phyloP scores from a whole-genome alignment of 2,888 invertebrate species.

The Tinea trinotella region DNA sequence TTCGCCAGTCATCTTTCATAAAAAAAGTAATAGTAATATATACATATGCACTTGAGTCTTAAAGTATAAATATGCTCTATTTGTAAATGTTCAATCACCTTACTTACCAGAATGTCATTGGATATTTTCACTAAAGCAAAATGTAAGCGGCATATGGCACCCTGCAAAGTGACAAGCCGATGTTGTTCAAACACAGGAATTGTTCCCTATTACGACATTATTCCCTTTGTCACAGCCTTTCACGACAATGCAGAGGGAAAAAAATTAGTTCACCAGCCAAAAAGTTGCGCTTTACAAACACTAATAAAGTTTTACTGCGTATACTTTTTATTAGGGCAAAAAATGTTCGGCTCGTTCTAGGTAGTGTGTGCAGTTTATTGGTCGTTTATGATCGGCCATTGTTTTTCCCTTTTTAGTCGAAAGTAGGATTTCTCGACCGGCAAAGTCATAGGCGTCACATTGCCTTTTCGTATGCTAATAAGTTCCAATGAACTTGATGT shows the following conservation, averaged over 20 bases:
- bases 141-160: slow-evolving; percentile 1
- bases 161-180: slow-evolving; percentile 7
- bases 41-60: too few species aligned
- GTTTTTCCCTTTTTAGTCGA: slow-evolving; percentile 19
- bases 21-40: too few species aligned
- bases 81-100: too few species aligned
- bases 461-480: slow-evolving; percentile 64
- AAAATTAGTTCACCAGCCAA: slow-evolving; percentile 19
- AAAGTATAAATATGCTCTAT: too few species aligned
- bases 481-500: slow-evolving; percentile 52
- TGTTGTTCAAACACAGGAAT: slow-evolving; percentile 5
- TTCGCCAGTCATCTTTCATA: too few species aligned
- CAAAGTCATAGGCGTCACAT: slow-evolving; percentile 46
- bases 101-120: neutral
- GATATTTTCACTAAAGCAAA: neutral
- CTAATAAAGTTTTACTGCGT: slow-evolving; percentile 34
- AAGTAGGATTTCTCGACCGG: slow-evolving; percentile 33
- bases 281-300: slow-evolving; percentile 21
- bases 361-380: slow-evolving; percentile 29
- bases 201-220: neutral
- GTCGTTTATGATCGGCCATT: slow-evolving; percentile 17
- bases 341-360: slow-evolving; percentile 36
- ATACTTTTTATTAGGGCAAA: slow-evolving; percentile 57
- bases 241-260: slow-evolving; percentile 8
- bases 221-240: slow-evolving; percentile 11